Evolutionary conservation across 2,113 vertebrate genomes (phyloP).

Genomic region (Brevimyrus niger): DNA sequence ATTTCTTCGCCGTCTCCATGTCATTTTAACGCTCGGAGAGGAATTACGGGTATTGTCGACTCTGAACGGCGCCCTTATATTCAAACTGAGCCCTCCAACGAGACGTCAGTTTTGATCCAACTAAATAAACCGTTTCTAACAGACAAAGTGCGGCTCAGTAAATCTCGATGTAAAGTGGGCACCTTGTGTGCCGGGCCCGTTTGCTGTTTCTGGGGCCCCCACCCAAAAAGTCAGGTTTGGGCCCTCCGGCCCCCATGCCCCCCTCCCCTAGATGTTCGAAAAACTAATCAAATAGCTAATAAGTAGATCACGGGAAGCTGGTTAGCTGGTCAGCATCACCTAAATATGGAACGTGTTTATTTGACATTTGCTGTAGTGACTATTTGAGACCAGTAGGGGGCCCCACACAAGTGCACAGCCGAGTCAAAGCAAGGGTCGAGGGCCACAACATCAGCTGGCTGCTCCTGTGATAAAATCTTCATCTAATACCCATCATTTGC

Average conservation of each 20-base stretch:
- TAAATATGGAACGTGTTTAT: background rate
- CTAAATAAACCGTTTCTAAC: slow-evolving; percentile 17
- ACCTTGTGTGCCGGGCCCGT: background rate
- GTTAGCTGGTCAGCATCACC: background rate
- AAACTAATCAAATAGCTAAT: background rate
- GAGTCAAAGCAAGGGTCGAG: slow-evolving; percentile 3
- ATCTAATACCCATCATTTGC: slow-evolving; percentile 57
- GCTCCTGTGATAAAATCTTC: slow-evolving; percentile 52
- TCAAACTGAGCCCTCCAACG: background rate
- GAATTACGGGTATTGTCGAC: slow-evolving; percentile 9
- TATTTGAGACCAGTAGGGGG: background rate
- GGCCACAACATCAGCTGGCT: slow-evolving; percentile 42
- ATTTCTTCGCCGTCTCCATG: slow-evolving; percentile 2
- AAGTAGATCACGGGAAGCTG: background rate
- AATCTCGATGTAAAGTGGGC: background rate
- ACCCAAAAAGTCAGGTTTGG: background rate
- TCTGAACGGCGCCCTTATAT: background rate
- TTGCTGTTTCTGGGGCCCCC: background rate
- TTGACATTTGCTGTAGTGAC: background rate
- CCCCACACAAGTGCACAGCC: background rate
- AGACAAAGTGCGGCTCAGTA: slow-evolving; percentile 14
- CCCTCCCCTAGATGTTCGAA: background rate
- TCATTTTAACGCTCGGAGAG: background rate
- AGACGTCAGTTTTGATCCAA: slow-evolving; percentile 17
- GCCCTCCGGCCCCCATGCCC: background rate